Evolutionary conservation across 2,888 invertebrate species (phyloP).

Genomic region (Tetragnatha montana): DNA sequence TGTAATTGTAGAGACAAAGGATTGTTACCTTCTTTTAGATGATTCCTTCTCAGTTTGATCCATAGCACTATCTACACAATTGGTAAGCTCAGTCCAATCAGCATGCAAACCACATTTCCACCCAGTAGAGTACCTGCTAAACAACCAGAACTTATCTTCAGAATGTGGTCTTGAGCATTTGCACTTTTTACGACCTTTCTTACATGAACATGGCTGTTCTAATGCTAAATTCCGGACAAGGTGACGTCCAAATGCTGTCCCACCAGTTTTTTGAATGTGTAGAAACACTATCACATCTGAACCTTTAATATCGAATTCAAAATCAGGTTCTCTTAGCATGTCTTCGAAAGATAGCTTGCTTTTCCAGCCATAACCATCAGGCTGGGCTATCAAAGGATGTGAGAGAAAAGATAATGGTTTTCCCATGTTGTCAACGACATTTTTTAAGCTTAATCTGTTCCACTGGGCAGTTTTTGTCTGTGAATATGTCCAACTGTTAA

Average conservation of each 20-base stretch:
- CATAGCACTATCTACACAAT: constrained; percentile 92
- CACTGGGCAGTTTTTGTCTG: constrained; percentile 48
- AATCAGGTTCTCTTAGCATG: constrained; percentile 68
- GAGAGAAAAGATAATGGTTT: constrained; percentile 70
- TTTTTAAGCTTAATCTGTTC: constrained; percentile 59
- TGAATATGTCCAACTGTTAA: constrained; percentile 67
- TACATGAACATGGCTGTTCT: constrained; percentile 86
- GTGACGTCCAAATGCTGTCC: constrained; percentile 96
- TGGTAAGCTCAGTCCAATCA: constrained; percentile 97
- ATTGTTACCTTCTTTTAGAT: constrained; percentile 65
- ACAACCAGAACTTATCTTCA: constrained; percentile 93
- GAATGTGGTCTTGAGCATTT: constrained; percentile 74
- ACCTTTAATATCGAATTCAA: constrained; percentile 77
- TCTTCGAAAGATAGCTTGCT: constrained; percentile 70
- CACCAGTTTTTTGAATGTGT: constrained; percentile 98
- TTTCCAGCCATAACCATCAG: constrained; percentile 38
- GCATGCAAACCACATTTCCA: constrained; percentile 99
- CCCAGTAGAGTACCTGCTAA: constrained; percentile 96
- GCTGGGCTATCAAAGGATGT: constrained; percentile 59
- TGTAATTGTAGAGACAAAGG: not conserved
- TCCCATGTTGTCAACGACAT: constrained; percentile 71
- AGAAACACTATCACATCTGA: constrained; percentile 98
- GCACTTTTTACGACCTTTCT: constrained; percentile 73
- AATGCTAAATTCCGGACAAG: constrained; percentile 95
- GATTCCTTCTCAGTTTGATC: constrained; percentile 89